Base-by-base conservation (phyloP, 2,888 invertebrate species). In the Mythimna albipuncta region DNA sequence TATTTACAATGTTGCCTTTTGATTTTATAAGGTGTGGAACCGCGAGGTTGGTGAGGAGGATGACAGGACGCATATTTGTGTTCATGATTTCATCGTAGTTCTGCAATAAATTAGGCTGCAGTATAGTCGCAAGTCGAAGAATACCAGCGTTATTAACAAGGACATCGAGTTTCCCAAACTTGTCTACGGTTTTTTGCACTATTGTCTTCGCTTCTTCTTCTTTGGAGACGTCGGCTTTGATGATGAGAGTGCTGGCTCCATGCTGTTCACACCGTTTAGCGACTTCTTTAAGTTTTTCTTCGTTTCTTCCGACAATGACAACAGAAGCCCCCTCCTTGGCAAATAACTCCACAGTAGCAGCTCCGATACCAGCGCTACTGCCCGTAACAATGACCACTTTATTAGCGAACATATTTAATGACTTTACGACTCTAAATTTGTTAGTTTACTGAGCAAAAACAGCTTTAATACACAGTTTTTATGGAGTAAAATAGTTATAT, bases 1-100 rank as follows among this genome's bases (percentile, higher is more conserved):
- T 69, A 21, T 91, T 91, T 0, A 90, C 70, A 6, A 91, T 85
- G n/a, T 88, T 90, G 0, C 90, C 90, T 82, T 89, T 89, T 1
- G 85, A 85, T 59, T 82, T 52, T 6, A 87, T 81, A 0, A 91
- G 70, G 38, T 90, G 72, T 0, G 89, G 89, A 0, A 85, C 73
- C 3, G 89, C 89, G 2, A 88, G 63, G 21, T 58, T 84, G 0
- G 89, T 89, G 6, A 91, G 47, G 2, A 69, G 72, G 6, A 89
- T 55, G 5, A 83, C 83, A 0, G 88, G 67, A 0, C 91, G 86
- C 0, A 90, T 64, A 68, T 91, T 91, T 0, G 83, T 85, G 11
- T 78, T 82, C 78, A 89, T 85, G 0, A 85, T 38, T 35, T 83
- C 77, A 52, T 91, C 91, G 52, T 78, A 90, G 1, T 68, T 64